phyloP scores from a whole-genome alignment of 2,888 invertebrate genomes.

The Cephus rjabovi region DNA sequence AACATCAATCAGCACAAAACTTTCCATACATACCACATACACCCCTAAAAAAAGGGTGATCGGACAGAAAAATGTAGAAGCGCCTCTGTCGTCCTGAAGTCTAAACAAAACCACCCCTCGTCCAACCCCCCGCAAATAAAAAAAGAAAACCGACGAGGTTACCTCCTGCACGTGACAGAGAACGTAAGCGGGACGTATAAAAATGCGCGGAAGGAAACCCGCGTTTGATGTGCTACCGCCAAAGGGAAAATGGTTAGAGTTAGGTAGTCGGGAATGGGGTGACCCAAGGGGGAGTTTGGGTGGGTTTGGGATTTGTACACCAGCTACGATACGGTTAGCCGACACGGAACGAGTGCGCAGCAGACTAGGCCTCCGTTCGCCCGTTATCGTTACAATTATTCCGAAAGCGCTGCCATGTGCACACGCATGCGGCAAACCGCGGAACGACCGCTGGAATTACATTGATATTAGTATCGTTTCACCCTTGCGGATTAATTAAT shows the following conservation, averaged over 20 bases:
- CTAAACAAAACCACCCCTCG: too few relatives aligned
- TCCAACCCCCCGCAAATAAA: too few relatives aligned
- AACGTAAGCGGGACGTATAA: conserved; percentile 39
- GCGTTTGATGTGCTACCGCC: conserved; percentile 61
- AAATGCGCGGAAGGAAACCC: conserved; percentile 55
- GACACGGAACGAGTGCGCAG: conserved; percentile 17
- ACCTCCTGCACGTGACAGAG: conserved; percentile 51
- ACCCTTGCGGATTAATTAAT: conserved; percentile 61
- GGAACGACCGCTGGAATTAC: conserved; percentile 55
- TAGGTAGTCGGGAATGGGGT: too few relatives aligned
- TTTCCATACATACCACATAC: too few relatives aligned
- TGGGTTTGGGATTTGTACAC: too few relatives aligned
- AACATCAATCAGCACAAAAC: too few relatives aligned
- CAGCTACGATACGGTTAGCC: conserved; percentile 27
- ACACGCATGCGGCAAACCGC: conserved; percentile 53
- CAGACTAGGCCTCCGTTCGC: conserved; percentile 2
- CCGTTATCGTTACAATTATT: conserved; percentile 48
- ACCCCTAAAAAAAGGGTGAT: too few relatives aligned
- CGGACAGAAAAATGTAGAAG: too few relatives aligned
- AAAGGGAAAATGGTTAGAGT: conserved; percentile 44
- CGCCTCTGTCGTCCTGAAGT: too few relatives aligned
- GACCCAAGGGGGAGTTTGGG: too few relatives aligned
- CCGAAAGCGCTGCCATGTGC: conserved; percentile 24
- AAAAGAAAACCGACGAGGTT: too few relatives aligned
- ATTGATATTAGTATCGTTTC: conserved; percentile 63